These are phyloP conservation scores for Glyptemys insculpta DNA, from an alignment of 2,797 vertebrate species.

Conservation along the genomic window DNA sequence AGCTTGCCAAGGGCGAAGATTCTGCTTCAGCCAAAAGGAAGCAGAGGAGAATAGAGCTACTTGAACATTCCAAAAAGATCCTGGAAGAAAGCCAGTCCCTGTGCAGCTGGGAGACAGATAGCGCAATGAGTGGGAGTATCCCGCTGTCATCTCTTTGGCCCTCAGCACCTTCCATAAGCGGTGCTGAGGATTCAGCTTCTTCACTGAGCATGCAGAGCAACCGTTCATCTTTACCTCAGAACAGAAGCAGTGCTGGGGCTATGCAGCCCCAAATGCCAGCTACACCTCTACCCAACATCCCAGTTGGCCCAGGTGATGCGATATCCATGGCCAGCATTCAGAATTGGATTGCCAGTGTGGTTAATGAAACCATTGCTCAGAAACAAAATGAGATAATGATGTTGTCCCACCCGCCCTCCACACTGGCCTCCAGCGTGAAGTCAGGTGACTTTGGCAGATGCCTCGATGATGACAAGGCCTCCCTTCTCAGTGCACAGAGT, in stretches of 20 bases:
- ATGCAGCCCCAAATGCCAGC: conserved; percentile 62
- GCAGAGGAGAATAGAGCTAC: conserved; percentile 90
- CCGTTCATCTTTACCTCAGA: conserved; percentile 84
- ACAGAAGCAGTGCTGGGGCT: conserved; percentile 65
- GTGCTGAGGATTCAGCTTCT: conserved; percentile 87
- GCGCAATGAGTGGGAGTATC: conserved; percentile 84
- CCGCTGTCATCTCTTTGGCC: conserved; percentile 92
- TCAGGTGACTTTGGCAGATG: conserved; percentile 68
- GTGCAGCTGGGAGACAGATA: conserved; percentile 89
- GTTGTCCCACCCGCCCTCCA: conserved; percentile 82
- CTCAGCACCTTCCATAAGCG: conserved; percentile 74
- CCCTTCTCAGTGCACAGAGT: conserved; percentile 83
- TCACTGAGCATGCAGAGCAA: conserved; percentile 86
- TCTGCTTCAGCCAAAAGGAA: conserved; percentile 84
- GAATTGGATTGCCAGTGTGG: conserved; percentile 95
- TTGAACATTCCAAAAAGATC: conserved; percentile 90
- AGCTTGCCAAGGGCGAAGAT: conserved; percentile 88
- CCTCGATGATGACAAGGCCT: conserved; percentile 86
- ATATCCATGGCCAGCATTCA: conserved; percentile 93
- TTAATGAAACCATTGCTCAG: conserved; percentile 94
- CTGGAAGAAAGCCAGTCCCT: conserved; percentile 95
- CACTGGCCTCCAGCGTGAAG: conserved; percentile 76
- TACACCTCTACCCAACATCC: conserved; percentile 80
- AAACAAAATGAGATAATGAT: conserved; percentile 92
- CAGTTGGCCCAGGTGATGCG: conserved; percentile 87